Evolutionary conservation across 2,113 vertebrate genomes (phyloP), one percentile per base, ranked within the genome.

Genomic region (Gopherus evgoodei): DNA sequence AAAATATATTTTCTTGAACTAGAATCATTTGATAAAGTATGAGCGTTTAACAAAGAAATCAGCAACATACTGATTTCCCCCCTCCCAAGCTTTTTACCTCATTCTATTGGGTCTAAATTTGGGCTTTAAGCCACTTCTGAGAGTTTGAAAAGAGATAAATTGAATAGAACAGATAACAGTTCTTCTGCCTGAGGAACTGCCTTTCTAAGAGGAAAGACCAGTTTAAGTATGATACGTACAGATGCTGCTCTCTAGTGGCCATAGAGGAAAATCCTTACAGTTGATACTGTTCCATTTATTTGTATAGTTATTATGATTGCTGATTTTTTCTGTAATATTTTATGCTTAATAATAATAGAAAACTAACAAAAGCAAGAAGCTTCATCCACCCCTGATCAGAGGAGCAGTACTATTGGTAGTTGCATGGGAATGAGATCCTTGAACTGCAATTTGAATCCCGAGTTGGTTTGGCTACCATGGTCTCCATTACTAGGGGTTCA

Each of bases 221-320:
- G 52, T 4, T 1, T 0, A 13, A 79, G n/a, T 44, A 83, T 49
- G 87, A 2, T 8, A 75, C 47, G 93, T 94, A 25, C 47, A 1
- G 5, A 17, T 97, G 90, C 96, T 98, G 96, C 97, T 0, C 96
- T 93, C 97, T 97, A 95, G 96, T 27, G 97, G 97, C 72, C 86
- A 54, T 4, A 65, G 21, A 8, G 10, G 1, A 14, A 1, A 78
- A 38, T 17, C 29, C 27, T 62, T 47, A 25, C 44, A 29, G 49
- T 35, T 44, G n/a, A 50, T 69, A 3, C 10, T 54, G 54, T 56
- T 42, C 79, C 10, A 50, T 47, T 24, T 59, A 25, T 8, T 49
- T 4, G 1, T 0, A 5, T 38, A 9, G 21, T 0, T 6, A 2
- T 59, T 49, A 0, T 3, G 52, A 52, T 4, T 49, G 8, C 35